phyloP scores from a whole-genome alignment of 2,797 vertebrate species.

The Phyllotis vaccarum region DNA sequence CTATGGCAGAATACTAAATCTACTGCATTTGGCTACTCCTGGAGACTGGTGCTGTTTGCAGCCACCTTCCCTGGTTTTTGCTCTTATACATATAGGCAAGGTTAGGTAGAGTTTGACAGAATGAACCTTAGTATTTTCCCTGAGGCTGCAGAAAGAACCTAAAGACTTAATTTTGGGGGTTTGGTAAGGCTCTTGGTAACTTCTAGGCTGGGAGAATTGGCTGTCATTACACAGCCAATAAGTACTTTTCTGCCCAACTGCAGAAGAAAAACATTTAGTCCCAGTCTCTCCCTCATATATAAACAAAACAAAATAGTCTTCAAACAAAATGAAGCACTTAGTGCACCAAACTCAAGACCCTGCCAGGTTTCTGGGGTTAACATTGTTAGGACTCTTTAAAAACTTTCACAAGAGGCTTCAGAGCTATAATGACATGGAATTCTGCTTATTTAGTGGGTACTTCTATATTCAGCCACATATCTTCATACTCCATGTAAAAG shows the following conservation, averaged over 20 bases:
- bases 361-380: no score
- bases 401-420: constrained; percentile 58
- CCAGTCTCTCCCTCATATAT: background rate
- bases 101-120: background rate
- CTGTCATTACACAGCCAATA: constrained; percentile 38
- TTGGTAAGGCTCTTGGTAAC: constrained; percentile 32
- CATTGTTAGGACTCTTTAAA: constrained; percentile 67
- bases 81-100: constrained; percentile 7
- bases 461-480: constrained; percentile 52
- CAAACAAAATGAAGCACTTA: constrained; percentile 22
- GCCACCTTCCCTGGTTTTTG: background rate
- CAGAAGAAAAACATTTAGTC: constrained; percentile 22
- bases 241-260: constrained; percentile 35
- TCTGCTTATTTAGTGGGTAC: constrained; percentile 48
- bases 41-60: constrained; percentile 10
- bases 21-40: background rate
- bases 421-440: background rate
- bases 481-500: constrained; percentile 48
- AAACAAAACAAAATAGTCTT: background rate
- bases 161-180: background rate
- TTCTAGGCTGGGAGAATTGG: constrained; percentile 37
- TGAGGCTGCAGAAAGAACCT: background rate
- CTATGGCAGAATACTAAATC: background rate
- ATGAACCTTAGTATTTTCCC: background rate
- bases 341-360: no score